Percentiles rank a stretch among this genome's conserved stretches.
phyloP scores from a whole-genome alignment of 1,140 invertebrate genomes.

The Agrypnia vestita region DNA sequence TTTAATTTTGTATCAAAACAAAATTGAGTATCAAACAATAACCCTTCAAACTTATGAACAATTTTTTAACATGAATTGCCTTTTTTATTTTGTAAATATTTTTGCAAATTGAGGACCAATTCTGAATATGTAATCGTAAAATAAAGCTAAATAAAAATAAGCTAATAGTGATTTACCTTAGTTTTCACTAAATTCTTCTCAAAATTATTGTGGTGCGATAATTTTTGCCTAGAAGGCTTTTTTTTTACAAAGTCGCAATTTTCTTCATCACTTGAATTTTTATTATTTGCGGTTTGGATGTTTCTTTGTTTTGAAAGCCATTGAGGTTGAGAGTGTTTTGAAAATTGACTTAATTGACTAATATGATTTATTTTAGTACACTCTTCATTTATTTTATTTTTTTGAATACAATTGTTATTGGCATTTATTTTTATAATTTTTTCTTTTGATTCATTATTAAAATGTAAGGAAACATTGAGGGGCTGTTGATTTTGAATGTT shows the following conservation, averaged over 20 bases:
- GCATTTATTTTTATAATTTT: not conserved
- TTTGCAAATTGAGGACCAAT: no score
- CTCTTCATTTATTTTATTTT: not conserved
- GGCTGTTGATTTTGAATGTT: not conserved
- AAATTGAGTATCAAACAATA: no score
- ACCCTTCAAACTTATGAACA: no score
- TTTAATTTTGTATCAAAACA: no score
- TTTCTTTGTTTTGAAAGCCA: slow-evolving; percentile 29
- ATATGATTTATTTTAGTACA: slow-evolving; percentile 33
- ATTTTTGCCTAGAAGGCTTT: slow-evolving; percentile 6
- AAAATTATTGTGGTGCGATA: not conserved
- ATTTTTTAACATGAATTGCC: no score
- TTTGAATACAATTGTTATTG: not conserved
- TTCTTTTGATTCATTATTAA: not conserved
- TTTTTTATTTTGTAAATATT: no score
- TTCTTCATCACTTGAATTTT: slow-evolving; percentile 12
- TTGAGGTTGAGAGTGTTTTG: slow-evolving; percentile 28
- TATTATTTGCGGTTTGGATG: no score
- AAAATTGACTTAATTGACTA: slow-evolving; percentile 41
- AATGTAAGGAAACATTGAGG: not conserved
- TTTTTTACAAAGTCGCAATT: slow-evolving; percentile 23
- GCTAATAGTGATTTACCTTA: no score
- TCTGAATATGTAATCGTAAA: no score
- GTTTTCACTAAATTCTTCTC: not conserved
- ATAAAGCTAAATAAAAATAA: no score